phyloP scores from a whole-genome alignment of 1,140 invertebrate species.

The Phymorhynchus buccinoides region DNA sequence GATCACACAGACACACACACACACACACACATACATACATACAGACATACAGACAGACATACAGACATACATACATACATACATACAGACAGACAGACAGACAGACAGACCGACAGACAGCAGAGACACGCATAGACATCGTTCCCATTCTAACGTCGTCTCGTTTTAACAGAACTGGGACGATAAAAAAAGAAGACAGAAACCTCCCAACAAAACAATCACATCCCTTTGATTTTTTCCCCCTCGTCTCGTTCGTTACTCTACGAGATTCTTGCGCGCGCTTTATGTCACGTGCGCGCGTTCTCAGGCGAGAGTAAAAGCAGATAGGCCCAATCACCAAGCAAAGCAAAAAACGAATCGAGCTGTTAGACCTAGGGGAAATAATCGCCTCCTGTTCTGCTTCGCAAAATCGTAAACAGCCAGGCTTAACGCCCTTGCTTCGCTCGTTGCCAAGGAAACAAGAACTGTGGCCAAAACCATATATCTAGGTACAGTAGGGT shows the following conservation, averaged over 20 bases:
- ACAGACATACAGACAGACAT: background rate
- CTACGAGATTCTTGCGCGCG: background rate
- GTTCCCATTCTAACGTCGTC: too few species aligned
- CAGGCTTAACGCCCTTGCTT: background rate
- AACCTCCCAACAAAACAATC: background rate
- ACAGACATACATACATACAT: background rate
- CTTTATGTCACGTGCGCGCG: background rate
- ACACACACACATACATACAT: background rate
- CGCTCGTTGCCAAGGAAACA: background rate
- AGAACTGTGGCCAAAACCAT: too few species aligned
- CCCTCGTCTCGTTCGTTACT: background rate
- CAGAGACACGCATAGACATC: too few species aligned
- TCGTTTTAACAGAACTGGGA: too few species aligned
- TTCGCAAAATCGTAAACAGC: background rate
- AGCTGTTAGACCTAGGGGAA: too few species aligned
- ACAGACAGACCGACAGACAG: background rate
- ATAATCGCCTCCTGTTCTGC: too few species aligned
- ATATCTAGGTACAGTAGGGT: too few species aligned
- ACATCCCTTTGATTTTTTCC: background rate
- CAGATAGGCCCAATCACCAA: background rate
- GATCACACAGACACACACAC: background rate
- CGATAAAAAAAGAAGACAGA: too few species aligned
- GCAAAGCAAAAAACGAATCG: too few species aligned
- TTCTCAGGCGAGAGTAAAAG: conserved; percentile 4
- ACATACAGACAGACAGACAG: too few species aligned